Evolutionary conservation across 2,797 vertebrate genomes (phyloP).

Genomic region (Xenops minutus): DNA sequence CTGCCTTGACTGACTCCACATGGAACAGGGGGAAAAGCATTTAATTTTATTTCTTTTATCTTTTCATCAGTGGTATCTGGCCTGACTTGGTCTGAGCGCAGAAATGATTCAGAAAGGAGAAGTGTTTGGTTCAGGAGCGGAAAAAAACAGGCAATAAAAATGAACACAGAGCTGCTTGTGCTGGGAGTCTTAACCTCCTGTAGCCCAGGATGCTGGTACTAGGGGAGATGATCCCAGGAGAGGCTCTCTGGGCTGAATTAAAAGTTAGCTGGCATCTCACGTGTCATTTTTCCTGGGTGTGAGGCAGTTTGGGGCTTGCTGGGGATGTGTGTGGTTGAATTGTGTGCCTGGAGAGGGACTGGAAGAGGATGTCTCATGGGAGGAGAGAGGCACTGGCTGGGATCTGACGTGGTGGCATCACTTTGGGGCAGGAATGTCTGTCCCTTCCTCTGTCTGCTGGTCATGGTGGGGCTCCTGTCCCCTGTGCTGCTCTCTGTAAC

Average conservation of each 20-base stretch:
- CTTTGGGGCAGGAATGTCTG: background rate
- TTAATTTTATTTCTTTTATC: background rate
- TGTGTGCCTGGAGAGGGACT: background rate
- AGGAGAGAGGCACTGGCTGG: fast-evolving
- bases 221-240: background rate
- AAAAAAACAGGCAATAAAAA: background rate
- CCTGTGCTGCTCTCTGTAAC: background rate
- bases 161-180: background rate
- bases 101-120: background rate
- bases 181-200: background rate
- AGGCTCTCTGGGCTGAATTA: background rate
- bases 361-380: fast-evolving
- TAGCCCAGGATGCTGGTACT: background rate
- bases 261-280: background rate
- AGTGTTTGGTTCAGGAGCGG: background rate
- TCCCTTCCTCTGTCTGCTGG: background rate
- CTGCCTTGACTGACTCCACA: no score
- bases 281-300: fast-evolving
- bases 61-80: background rate
- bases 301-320: background rate
- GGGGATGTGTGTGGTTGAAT: background rate
- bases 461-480: background rate
- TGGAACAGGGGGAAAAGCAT: background rate
- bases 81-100: background rate
- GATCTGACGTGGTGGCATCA: fast-evolving